Evolutionary conservation across 1,140 invertebrate species (phyloP).

Genomic region (Adoxophyes honmai): DNA sequence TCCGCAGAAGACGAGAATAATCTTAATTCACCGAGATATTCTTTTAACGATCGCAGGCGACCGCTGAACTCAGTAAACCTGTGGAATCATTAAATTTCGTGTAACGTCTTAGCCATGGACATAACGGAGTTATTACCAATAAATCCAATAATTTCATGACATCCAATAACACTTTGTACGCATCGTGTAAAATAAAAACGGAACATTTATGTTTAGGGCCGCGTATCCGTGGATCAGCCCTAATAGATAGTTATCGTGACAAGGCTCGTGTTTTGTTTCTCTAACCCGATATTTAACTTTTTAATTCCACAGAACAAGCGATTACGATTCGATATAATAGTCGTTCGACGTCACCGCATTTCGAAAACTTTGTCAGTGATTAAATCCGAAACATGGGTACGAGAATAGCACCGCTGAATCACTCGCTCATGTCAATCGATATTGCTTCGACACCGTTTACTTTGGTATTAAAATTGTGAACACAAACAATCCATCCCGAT

Average conservation of each 20-base stretch:
- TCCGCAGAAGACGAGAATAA: constrained; percentile 4
- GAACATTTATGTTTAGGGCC: neutral
- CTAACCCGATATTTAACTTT: neutral
- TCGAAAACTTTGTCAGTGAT: constrained; percentile 4
- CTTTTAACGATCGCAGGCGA: constrained; percentile 4
- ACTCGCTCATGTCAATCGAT: constrained; percentile 8
- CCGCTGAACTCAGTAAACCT: constrained; percentile 7
- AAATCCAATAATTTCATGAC: constrained; percentile 9
- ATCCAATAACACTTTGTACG: constrained; percentile 4
- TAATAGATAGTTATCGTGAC: neutral
- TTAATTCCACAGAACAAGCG: neutral
- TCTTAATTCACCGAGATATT: neutral
- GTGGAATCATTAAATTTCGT: constrained; percentile 3
- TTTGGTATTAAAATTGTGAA: neutral
- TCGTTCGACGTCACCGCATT: neutral
- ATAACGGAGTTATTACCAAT: constrained; percentile 9
- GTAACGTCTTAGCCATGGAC: constrained; percentile 8
- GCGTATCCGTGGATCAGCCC: neutral
- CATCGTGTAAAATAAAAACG: constrained; percentile 2
- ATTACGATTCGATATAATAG: neutral
- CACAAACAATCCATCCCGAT: neutral
- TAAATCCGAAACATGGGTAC: neutral
- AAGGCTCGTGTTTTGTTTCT: neutral
- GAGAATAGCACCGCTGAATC: neutral
- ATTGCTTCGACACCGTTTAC: neutral